A percentile compares a stretch with the other conserved stretches of the same genome.
These are phyloP conservation scores for Hymenochirus boettgeri DNA, from an alignment of 2,113 vertebrate genomes.

Conservation along the genomic window DNA sequence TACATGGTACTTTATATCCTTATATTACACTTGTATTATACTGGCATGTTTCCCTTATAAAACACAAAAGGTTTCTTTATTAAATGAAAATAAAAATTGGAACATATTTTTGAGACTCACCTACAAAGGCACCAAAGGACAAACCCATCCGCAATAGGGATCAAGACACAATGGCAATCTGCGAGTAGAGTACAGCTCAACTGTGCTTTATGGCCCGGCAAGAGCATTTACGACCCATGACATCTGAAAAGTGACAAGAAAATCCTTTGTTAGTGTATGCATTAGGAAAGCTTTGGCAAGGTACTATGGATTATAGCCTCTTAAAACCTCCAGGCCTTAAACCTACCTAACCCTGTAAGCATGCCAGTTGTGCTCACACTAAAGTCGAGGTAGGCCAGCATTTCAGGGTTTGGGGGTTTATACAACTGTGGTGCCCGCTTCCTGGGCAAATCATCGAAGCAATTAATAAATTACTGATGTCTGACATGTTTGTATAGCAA, in stretches of 20 bases:
- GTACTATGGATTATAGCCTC: too few relatives aligned
- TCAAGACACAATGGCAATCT: slow-evolving; percentile 96
- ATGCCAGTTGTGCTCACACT: slow-evolving; percentile 97
- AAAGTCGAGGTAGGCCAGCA: slow-evolving; percentile 96
- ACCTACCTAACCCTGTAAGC: slow-evolving; percentile 90
- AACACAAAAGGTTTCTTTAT: too few relatives aligned
- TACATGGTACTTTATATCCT: too few relatives aligned
- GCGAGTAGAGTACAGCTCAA: slow-evolving; percentile 93
- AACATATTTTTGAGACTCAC: too few relatives aligned
- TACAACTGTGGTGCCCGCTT: slow-evolving; percentile 83
- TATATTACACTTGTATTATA: too few relatives aligned
- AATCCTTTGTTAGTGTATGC: too few relatives aligned
- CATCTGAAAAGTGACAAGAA: too few relatives aligned
- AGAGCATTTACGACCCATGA: slow-evolving; percentile 90
- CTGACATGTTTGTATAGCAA: too few relatives aligned
- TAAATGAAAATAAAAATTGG: too few relatives aligned
- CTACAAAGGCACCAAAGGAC: slow-evolving; percentile 98
- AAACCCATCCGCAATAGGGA: slow-evolving; percentile 94
- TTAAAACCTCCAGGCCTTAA: not conserved
- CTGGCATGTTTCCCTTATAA: too few relatives aligned
- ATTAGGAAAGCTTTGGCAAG: too few relatives aligned
- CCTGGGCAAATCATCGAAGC: slow-evolving; percentile 87
- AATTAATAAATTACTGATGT: not conserved
- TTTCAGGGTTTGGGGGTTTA: slow-evolving; percentile 93
- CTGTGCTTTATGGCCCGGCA: slow-evolving; percentile 94